phyloP scores from a whole-genome alignment of 2,797 vertebrate genomes.

The Acestrorhynchus altus region DNA sequence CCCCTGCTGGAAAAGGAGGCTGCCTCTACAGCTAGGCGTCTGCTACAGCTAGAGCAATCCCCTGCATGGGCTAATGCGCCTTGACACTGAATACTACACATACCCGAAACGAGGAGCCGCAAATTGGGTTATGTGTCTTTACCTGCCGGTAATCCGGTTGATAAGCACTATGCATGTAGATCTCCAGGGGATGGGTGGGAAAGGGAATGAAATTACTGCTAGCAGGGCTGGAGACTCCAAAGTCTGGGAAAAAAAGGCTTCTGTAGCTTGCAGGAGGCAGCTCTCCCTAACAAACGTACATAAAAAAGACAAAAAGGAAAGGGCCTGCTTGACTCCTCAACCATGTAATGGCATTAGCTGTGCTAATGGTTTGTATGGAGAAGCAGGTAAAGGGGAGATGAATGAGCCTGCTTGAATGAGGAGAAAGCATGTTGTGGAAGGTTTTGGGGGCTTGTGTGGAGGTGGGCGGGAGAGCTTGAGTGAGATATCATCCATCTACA shows the following conservation, averaged over 20 bases:
- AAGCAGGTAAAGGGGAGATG: conserved; percentile 74
- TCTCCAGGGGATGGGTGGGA: conserved; percentile 78
- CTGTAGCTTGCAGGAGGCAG: conserved; percentile 44
- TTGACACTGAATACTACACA: conserved; percentile 83
- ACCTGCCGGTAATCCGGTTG: conserved; percentile 85
- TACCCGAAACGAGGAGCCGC: conserved; percentile 79
- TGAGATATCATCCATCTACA: conserved; percentile 59
- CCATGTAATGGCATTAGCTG: conserved; percentile 54
- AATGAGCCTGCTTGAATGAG: conserved; percentile 71
- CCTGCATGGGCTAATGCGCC: conserved; percentile 72
- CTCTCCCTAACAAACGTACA: conserved; percentile 42
- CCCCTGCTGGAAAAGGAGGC: conserved; percentile 51
- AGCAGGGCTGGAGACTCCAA: conserved; percentile 56
- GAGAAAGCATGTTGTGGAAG: conserved; percentile 17
- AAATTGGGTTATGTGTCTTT: conserved; percentile 85
- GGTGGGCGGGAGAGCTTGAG: conserved; percentile 41
- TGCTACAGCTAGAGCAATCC: conserved; percentile 74
- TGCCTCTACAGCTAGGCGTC: conserved; percentile 63
- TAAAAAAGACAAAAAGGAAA: conserved; percentile 38
- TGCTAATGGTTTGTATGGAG: conserved; percentile 74
- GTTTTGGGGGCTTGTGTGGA: background rate
- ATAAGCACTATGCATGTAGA: conserved; percentile 87
- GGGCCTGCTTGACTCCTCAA: conserved; percentile 33
- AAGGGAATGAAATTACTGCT: conserved; percentile 81
- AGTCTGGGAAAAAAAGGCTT: conserved; percentile 40